A percentile compares a stretch with the other conserved stretches of the same genome.
These are phyloP conservation scores for Cariama cristata DNA, from an alignment of 2,113 vertebrate genomes.

Conservation along the genomic window DNA sequence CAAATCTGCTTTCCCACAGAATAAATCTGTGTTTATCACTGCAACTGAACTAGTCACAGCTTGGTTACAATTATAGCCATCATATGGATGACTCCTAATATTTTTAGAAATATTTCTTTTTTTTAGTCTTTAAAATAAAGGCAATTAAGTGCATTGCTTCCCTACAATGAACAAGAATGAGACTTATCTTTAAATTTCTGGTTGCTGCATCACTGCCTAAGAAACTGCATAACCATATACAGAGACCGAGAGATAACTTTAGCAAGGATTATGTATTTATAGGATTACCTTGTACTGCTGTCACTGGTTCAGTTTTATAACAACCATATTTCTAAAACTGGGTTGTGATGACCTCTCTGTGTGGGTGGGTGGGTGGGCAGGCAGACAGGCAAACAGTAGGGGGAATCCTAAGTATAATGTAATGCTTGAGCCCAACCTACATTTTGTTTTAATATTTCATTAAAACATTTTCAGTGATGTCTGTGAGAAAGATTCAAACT, in stretches of 20 bases:
- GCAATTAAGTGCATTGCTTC: neutral
- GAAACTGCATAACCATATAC: neutral
- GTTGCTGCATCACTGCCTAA: neutral
- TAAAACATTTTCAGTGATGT: neutral
- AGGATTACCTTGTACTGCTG: constrained; percentile 23
- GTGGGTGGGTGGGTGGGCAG: neutral
- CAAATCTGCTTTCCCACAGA: neutral
- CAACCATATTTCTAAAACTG: constrained; percentile 17
- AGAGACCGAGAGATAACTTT: neutral
- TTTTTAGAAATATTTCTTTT: neutral
- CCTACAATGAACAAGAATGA: neutral
- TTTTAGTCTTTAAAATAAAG: neutral
- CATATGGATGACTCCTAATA: neutral
- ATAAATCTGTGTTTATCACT: neutral
- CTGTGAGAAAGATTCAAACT: neutral
- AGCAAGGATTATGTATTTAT: constrained; percentile 39
- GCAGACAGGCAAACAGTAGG: neutral
- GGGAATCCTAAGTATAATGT: neutral
- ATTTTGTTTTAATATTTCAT: neutral
- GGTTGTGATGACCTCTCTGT: neutral
- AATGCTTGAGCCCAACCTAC: neutral
- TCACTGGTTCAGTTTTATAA: constrained; percentile 25
- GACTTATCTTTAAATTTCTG: neutral
- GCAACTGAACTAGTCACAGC: neutral
- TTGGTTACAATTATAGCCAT: neutral